These are phyloP conservation scores for Nibea coibor DNA, from an alignment of 2,113 vertebrate genomes.

Conservation along the genomic window DNA sequence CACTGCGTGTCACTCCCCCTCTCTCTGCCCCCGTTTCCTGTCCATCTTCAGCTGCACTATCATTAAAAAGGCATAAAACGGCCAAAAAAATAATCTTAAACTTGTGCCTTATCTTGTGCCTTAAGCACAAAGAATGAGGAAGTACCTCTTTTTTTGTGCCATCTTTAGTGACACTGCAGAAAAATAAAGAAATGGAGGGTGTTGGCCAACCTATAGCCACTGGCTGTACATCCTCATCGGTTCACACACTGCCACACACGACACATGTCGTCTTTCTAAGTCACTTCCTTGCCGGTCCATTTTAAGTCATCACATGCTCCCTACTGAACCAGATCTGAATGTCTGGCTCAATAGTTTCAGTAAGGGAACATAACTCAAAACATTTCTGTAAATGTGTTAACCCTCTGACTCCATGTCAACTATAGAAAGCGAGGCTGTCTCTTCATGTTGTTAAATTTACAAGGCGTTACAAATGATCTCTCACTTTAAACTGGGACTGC, in stretches of 20 bases:
- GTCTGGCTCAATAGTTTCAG: background rate
- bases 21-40: too few species aligned
- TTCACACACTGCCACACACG: constrained; percentile 17
- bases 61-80: too few species aligned
- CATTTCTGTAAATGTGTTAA: background rate
- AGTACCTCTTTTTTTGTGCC: constrained; percentile 57
- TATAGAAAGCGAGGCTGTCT: background rate
- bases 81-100: too few species aligned
- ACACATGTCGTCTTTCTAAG: background rate
- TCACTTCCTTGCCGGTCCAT: background rate
- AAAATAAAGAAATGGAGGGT: constrained; percentile 64
- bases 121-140: too few species aligned
- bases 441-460: background rate
- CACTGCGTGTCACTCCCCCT: too few species aligned
- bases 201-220: background rate
- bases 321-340: background rate
- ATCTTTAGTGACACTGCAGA: constrained; percentile 48
- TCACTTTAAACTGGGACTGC: background rate
- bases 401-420: too few species aligned
- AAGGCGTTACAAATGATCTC: background rate
- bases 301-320: background rate
- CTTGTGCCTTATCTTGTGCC: too few species aligned
- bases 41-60: too few species aligned
- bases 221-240: constrained; percentile 21
- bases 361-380: background rate